These are phyloP conservation scores for Dynastes maya DNA, from an alignment of 2,888 invertebrate species.

Conservation along the genomic window DNA sequence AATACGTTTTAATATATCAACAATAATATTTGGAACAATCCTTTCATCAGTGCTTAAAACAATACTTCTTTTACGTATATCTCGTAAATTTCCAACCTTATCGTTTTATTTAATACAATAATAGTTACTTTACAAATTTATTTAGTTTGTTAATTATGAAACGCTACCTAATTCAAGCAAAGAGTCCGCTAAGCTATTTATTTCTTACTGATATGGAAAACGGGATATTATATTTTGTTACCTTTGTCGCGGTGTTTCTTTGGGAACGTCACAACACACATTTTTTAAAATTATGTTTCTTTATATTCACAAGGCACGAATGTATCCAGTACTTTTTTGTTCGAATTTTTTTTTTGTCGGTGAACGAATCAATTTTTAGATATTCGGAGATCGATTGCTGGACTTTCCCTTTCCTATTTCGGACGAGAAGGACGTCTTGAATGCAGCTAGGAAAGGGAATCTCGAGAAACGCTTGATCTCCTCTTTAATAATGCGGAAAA, in stretches of 20 bases:
- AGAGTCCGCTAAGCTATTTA: slow-evolving; percentile 61
- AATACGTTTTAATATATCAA: no score
- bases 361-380: neutral
- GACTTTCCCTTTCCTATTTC: no score
- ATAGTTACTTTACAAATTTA: slow-evolving; percentile 10
- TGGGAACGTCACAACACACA: slow-evolving; percentile 65
- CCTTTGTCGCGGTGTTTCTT: slow-evolving; percentile 35
- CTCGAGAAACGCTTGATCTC: no score
- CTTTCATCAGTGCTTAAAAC: slow-evolving; percentile 48
- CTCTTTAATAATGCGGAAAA: no score
- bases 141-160: neutral
- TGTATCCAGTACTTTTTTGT: slow-evolving; percentile 67
- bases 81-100: slow-evolving; percentile 1
- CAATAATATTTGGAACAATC: slow-evolving; percentile 35
- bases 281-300: slow-evolving; percentile 50
- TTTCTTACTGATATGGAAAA: slow-evolving; percentile 59
- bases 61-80: slow-evolving; percentile 14
- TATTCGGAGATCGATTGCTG: neutral
- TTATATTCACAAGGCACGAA: slow-evolving; percentile 65
- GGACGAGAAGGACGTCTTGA: no score
- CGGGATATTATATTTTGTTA: slow-evolving; percentile 47
- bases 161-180: slow-evolving; percentile 59
- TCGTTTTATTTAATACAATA: slow-evolving; percentile 4
- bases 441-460: no score
- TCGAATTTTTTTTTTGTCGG: neutral